A percentile compares a stretch with the other conserved stretches of the same genome.
Evolutionary conservation across 2,113 vertebrate genomes (phyloP).

Genomic region (Vireo altiloquus): DNA sequence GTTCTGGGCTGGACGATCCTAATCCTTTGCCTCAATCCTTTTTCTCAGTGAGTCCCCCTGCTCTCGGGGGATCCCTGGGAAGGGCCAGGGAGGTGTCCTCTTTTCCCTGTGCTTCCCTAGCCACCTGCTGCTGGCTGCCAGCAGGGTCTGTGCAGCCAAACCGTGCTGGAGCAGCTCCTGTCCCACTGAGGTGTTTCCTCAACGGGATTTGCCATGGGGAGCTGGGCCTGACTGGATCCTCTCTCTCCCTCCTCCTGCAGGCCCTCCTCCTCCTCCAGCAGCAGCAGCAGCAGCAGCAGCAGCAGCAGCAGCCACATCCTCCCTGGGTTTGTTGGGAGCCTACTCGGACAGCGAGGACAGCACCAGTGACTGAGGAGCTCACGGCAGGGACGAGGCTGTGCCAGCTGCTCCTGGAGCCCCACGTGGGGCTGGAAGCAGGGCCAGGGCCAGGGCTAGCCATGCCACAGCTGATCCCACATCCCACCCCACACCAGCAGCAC

Average conservation of each 20-base stretch:
- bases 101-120: background rate
- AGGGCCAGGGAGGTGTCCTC: background rate
- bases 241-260: background rate
- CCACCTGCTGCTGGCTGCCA: background rate
- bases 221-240: fast-evolving
- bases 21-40: too few relatives aligned
- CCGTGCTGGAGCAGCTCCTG: too few relatives aligned
- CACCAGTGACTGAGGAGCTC: background rate
- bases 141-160: background rate
- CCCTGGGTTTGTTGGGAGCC: conserved; percentile 69
- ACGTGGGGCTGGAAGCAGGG: background rate
- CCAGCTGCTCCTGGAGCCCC: background rate
- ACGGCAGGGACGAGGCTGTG: background rate
- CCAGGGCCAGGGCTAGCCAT: background rate
- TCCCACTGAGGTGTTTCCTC: background rate
- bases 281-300: background rate
- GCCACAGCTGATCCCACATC: background rate
- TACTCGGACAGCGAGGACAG: conserved; percentile 75
- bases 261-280: background rate
- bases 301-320: background rate
- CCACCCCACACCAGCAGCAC: background rate
- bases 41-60: too few relatives aligned
- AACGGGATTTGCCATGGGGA: background rate
- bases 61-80: too few relatives aligned
- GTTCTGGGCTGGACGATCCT: too few relatives aligned